phyloP scores from a whole-genome alignment of 2,113 vertebrate species.

The Nyctibius bracteatus region DNA sequence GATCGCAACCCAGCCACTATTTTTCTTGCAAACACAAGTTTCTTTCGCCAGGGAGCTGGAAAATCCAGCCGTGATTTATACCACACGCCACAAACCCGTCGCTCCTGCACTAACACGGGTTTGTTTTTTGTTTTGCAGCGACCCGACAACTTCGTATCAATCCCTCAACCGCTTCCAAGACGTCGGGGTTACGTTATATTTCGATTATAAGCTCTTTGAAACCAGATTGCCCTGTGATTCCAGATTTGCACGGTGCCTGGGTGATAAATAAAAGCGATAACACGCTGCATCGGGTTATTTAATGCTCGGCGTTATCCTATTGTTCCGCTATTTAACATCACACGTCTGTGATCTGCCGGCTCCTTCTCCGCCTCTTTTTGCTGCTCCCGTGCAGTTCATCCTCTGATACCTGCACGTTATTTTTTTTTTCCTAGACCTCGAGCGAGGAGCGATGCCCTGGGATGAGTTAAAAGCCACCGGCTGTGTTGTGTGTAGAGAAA shows the following conservation, averaged over 20 bases:
- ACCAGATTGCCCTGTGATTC: neutral
- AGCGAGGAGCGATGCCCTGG: neutral
- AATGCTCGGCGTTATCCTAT: neutral
- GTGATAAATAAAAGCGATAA: neutral
- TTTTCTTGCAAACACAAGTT: neutral
- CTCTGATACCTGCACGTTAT: neutral
- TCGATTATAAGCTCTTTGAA: neutral
- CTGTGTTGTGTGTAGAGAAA: accelerated
- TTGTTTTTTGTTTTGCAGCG: neutral
- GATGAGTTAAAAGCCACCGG: accelerated
- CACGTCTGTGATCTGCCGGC: accelerated
- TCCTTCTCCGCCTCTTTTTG: neutral
- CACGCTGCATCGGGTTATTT: neutral
- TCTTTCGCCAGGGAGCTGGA: neutral
- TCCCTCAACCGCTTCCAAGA: neutral
- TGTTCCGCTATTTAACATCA: neutral
- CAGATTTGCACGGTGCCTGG: accelerated
- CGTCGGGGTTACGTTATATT: accelerated
- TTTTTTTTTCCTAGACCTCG: too few species aligned
- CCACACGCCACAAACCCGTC: accelerated
- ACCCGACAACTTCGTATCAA: accelerated
- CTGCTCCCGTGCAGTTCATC: neutral
- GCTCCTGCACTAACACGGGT: accelerated
- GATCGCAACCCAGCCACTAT: accelerated
- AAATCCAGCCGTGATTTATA: neutral